Evolutionary conservation across 2,797 vertebrate genomes (phyloP), one percentile per base, ranked within the genome.

Genomic region (Arvicola amphibius): DNA sequence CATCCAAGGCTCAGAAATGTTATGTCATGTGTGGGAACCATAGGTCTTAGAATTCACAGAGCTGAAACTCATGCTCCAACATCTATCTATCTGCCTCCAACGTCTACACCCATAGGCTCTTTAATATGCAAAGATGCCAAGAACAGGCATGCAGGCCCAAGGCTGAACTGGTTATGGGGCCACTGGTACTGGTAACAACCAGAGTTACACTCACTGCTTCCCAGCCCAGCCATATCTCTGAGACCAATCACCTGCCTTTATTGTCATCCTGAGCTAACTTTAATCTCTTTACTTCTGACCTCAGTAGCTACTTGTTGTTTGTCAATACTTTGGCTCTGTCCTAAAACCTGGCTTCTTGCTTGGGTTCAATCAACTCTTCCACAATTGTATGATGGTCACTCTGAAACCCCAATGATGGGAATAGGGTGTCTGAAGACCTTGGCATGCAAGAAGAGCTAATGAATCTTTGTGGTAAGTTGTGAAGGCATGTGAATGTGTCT

Each of bases 181-280:
- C 48, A 46, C 27, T 32, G 25, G 23, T 6, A 43, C 23, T 7
- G 19, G 1, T 61, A 21, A 59, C 51, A 37, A 23, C 13, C 9
- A 4, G 17, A 51, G 43, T 32, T 5, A n/a, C 13, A 69, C 40
- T 6, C 71, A 16, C 40, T 78, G 16, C 59, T 19, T 6, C 29
- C 9, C 17, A 4, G 1, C 13, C 11, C 17, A 4, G 1, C 16
- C 11, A 0, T 9, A 1, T 14, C 34, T 84, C 46, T 32, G n/a
- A 13, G 63, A 11, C 32, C 6, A 23, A 34, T 9, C 25, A 27
- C n/a, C 29, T 23, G 14, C 53, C 91, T 81, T 37, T 79, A 10
- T 61, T 11, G 37, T 17, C 12, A 0, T 5, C 13, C 29, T 80
- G 23, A 83, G 32, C 16, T 25, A 67, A 95, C 27, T 74, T 53